Evolutionary conservation across 2,113 vertebrate genomes (phyloP).

Genomic region (Tragelaphus strepsiceros): DNA sequence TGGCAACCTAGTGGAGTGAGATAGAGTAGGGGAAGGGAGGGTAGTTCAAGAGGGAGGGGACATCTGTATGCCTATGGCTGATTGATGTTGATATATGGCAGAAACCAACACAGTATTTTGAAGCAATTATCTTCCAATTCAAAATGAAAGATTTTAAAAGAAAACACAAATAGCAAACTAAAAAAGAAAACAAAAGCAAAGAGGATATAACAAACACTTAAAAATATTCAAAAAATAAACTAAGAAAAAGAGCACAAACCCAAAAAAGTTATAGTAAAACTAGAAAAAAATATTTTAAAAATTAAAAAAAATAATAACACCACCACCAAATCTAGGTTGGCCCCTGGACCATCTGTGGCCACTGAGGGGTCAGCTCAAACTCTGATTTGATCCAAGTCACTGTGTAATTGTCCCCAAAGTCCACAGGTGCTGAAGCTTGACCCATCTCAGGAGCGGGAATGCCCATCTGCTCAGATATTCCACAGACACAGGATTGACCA

Average conservation of each 20-base stretch:
- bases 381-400: neutral
- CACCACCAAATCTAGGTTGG: neutral
- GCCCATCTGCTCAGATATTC: neutral
- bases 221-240: neutral
- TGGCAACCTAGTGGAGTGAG: neutral
- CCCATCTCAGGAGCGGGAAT: neutral
- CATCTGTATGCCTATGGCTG: neutral
- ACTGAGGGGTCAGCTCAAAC: neutral
- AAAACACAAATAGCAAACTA: neutral
- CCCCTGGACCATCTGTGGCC: neutral
- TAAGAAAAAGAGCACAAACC: neutral
- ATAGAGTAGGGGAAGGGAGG: neutral
- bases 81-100: neutral
- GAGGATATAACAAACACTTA: neutral
- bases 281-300: neutral
- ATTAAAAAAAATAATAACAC: neutral
- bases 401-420: neutral
- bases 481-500: accelerated
- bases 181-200: neutral
- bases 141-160: neutral
- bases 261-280: neutral
- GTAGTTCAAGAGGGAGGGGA: neutral
- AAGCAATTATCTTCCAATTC: neutral
- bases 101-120: neutral
- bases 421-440: neutral